A percentile compares a stretch with the other conserved stretches of the same genome.
phyloP scores from a whole-genome alignment of 2,113 vertebrate genomes.

The Microcebus murinus region DNA sequence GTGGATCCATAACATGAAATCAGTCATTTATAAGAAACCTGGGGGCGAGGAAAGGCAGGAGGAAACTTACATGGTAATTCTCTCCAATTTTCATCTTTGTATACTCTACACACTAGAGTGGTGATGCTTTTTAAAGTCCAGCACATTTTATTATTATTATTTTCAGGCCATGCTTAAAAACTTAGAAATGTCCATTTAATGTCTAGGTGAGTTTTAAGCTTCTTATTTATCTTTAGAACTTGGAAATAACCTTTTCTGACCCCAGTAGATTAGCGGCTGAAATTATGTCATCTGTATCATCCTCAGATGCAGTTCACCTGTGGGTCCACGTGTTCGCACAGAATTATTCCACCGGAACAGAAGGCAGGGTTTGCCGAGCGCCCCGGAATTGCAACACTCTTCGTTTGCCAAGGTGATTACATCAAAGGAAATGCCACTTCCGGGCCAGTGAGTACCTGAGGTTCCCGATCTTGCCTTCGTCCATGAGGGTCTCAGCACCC shows the following conservation, averaged over 20 bases:
- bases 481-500: background rate
- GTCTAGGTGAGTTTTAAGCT: background rate
- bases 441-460: background rate
- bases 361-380: background rate
- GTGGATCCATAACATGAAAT: background rate
- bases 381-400: background rate
- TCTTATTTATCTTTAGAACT: background rate
- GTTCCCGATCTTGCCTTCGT: background rate
- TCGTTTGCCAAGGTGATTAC: background rate
- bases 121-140: background rate
- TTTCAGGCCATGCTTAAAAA: background rate
- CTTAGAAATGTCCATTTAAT: background rate
- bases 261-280: background rate
- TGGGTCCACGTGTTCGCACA: background rate
- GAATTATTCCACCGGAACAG: background rate
- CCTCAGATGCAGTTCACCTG: background rate
- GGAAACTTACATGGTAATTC: background rate
- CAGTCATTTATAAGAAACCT: background rate
- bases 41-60: background rate
- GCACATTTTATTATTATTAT: background rate
- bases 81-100: background rate
- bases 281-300: too few relatives aligned
- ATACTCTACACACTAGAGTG: background rate
- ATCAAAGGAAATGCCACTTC: background rate
- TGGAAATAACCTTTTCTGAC: slow-evolving; percentile 9